A percentile compares a stretch with the other conserved stretches of the same genome.
Conservation (phyloP, 1,140 invertebrate species). For the Whitmania pigra region DNA sequence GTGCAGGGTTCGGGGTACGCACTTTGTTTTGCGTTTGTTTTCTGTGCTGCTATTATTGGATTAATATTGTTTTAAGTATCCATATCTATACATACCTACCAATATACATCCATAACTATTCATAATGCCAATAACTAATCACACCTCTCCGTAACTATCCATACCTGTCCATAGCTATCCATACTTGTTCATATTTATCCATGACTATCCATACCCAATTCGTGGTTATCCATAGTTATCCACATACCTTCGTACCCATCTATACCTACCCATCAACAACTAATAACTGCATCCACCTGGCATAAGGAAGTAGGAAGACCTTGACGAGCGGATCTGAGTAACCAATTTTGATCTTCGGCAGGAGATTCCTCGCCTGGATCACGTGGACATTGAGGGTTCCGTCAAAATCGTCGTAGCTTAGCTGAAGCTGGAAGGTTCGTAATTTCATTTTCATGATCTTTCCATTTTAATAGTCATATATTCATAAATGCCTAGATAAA, state of each 20-base stretch:
- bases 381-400: slow-evolving; percentile 50
- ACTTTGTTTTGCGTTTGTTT: slow-evolving; percentile 51
- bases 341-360: slow-evolving; percentile 43
- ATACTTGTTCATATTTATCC: neutral
- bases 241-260: neutral
- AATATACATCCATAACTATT: neutral
- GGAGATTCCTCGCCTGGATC: slow-evolving; percentile 46
- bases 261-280: slow-evolving; percentile 42
- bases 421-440: slow-evolving; percentile 40
- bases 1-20: slow-evolving; percentile 46
- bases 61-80: neutral
- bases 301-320: slow-evolving; percentile 49
- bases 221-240: neutral
- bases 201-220: neutral
- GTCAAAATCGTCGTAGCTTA: slow-evolving; percentile 50
- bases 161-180: neutral
- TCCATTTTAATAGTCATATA: too few species aligned
- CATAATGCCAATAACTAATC: neutral
- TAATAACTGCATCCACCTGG: neutral
- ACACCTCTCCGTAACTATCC: neutral
- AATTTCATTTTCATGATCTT: too few species aligned
- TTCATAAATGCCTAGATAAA: too few species aligned
- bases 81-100: neutral
- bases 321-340: slow-evolving; percentile 54
- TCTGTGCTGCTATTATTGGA: slow-evolving; percentile 42